Percentiles rank a stretch among this genome's conserved stretches.
Evolutionary conservation across 2,113 vertebrate genomes (phyloP).

Genomic region (Felis chaus): DNA sequence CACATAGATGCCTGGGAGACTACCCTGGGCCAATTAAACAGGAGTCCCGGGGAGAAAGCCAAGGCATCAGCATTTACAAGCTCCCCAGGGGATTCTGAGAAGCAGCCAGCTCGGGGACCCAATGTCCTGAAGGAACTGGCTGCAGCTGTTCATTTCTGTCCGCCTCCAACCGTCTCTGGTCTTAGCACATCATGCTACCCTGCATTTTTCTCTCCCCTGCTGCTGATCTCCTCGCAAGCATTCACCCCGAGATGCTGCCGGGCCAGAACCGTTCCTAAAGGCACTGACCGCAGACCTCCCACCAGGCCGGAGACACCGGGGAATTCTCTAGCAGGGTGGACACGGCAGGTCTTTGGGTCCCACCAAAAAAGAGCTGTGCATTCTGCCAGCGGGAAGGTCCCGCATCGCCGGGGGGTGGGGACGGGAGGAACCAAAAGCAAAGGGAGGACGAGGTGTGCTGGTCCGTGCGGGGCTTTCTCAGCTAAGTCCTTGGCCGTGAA

Average conservation of each 20-base stretch:
- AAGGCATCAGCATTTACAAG: background rate
- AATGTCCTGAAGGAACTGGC: fast-evolving
- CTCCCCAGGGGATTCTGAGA: background rate
- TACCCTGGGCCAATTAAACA: background rate
- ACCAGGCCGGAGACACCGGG: fast-evolving
- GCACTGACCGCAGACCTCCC: background rate
- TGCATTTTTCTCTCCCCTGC: background rate
- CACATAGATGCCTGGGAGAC: background rate
- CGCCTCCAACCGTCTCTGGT: background rate
- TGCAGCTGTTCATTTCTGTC: background rate
- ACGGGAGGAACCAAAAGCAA: background rate
- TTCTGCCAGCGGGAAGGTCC: background rate
- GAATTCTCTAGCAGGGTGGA: background rate
- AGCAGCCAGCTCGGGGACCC: background rate
- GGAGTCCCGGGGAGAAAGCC: background rate
- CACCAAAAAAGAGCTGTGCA: background rate
- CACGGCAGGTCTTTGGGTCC: background rate
- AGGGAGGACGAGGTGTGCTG: fast-evolving
- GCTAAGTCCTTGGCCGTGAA: fast-evolving
- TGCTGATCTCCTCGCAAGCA: background rate
- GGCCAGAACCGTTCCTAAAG: background rate
- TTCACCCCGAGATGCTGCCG: background rate
- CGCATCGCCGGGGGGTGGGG: fast-evolving
- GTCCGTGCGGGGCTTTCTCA: background rate
- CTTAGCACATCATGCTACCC: background rate